Conservation (phyloP, 2,888 invertebrate species). For the Drosophila demipolita region DNA sequence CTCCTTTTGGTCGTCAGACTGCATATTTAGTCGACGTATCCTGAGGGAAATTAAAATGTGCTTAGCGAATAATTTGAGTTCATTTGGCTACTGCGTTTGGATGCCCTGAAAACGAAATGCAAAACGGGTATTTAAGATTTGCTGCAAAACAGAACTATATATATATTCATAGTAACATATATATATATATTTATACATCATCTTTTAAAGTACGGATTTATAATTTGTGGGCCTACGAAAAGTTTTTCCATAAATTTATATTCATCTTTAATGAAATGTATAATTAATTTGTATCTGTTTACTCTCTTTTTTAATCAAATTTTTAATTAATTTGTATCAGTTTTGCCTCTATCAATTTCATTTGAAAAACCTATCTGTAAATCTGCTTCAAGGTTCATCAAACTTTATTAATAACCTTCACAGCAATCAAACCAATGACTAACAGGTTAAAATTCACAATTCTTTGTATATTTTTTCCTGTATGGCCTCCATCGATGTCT, state of each 20-base stretch:
- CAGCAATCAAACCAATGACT: not conserved
- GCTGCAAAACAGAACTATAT: not conserved
- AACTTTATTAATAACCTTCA: not conserved
- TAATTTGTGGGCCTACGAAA: not conserved
- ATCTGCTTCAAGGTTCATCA: not conserved
- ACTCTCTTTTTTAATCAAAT: not conserved
- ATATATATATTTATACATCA: too few relatives aligned
- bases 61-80: conserved; percentile 55
- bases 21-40: conserved; percentile 61
- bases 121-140: not conserved
- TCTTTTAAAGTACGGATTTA: too few relatives aligned
- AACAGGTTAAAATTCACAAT: not conserved
- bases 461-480: not conserved
- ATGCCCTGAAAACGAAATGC: not conserved
- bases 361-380: not conserved
- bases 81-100: conserved; percentile 36
- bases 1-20: conserved; percentile 34
- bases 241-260: not conserved
- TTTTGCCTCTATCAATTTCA: not conserved
- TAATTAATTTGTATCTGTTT: not conserved
- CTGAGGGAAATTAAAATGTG: conserved; percentile 75
- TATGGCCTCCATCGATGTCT: conserved; percentile 4
- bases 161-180: too few relatives aligned
- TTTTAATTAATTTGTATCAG: not conserved
- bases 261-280: too few relatives aligned